phyloP scores from a whole-genome alignment of 2,888 invertebrate genomes.

The Morpho deidamia region DNA sequence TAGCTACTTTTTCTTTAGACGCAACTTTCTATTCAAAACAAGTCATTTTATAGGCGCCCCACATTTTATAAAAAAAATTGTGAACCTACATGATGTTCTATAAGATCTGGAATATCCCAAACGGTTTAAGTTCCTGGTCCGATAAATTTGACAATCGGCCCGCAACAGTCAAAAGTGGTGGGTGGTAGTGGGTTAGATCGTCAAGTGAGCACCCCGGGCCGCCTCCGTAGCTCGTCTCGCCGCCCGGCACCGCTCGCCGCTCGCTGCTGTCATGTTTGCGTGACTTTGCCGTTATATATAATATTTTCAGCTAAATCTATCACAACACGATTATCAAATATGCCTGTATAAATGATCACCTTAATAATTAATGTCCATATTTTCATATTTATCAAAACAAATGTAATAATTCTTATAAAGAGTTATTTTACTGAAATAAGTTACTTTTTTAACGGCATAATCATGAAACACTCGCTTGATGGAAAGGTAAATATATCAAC shows the following conservation, averaged over 20 bases:
- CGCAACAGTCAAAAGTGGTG: not conserved
- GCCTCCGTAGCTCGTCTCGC: conserved; percentile 16
- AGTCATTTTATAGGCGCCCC: not conserved
- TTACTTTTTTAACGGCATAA: conserved; percentile 14
- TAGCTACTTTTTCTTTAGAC: not conserved
- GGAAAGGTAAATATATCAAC: conserved; percentile 16
- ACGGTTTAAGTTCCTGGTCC: no score
- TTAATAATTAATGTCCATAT: not conserved
- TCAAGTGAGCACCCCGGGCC: conserved; percentile 18
- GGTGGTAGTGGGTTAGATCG: not conserved
- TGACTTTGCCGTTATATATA: conserved; percentile 18
- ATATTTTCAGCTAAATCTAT: conserved; percentile 8
- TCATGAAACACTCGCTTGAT: conserved; percentile 33
- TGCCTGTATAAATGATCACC: not conserved
- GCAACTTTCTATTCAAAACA: no score
- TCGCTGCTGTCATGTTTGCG: conserved; percentile 13
- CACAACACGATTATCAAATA: not conserved
- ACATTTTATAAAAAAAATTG: not conserved
- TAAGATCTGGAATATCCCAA: no score
- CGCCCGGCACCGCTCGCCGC: conserved; percentile 26
- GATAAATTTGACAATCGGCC: no score
- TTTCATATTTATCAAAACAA: not conserved
- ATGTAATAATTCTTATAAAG: not conserved
- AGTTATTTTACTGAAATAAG: not conserved
- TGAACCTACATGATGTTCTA: not conserved